Percentiles rank a stretch among this genome's conserved stretches.
phyloP scores from a whole-genome alignment of 2,888 invertebrate species.

The Pachycephus smyrnensis region DNA sequence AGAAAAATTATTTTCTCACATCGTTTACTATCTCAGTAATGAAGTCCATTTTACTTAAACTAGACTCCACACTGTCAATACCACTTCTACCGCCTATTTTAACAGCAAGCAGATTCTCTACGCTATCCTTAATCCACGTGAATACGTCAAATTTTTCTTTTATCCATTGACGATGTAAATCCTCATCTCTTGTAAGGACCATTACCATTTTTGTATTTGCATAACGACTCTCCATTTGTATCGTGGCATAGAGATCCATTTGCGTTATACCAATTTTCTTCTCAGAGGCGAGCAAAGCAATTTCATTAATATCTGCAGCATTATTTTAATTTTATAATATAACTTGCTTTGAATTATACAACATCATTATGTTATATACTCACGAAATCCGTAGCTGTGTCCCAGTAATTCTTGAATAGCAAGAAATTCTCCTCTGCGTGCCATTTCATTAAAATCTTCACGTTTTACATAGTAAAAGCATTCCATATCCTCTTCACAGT shows the following conservation, averaged over 20 bases:
- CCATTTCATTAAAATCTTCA: constrained; percentile 61
- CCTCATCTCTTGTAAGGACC: constrained; percentile 56
- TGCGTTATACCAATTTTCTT: constrained; percentile 62
- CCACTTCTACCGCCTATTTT: constrained; percentile 26
- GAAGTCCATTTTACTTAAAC: constrained; percentile 33
- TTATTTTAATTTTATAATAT: background rate
- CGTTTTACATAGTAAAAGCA: constrained; percentile 57
- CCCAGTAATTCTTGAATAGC: constrained; percentile 64
- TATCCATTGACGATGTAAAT: constrained; percentile 58
- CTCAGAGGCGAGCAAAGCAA: constrained; percentile 48
- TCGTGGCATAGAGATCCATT: constrained; percentile 60
- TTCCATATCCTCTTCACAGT: constrained; percentile 50
- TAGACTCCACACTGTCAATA: constrained; percentile 26
- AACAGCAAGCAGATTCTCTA: constrained; percentile 44
- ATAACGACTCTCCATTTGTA: constrained; percentile 60
- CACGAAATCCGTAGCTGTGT: constrained; percentile 65
- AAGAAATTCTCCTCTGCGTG: constrained; percentile 64
- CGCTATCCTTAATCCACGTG: constrained; percentile 46
- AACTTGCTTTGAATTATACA: background rate
- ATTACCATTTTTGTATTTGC: constrained; percentile 61
- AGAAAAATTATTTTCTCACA: constrained; percentile 28
- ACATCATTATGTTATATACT: constrained; percentile 27
- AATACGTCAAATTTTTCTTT: constrained; percentile 51
- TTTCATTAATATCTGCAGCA: constrained; percentile 57
- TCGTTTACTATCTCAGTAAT: constrained; percentile 37